Evolutionary conservation across 2,888 invertebrate genomes (phyloP).

Genomic region (Troilus luridus): DNA sequence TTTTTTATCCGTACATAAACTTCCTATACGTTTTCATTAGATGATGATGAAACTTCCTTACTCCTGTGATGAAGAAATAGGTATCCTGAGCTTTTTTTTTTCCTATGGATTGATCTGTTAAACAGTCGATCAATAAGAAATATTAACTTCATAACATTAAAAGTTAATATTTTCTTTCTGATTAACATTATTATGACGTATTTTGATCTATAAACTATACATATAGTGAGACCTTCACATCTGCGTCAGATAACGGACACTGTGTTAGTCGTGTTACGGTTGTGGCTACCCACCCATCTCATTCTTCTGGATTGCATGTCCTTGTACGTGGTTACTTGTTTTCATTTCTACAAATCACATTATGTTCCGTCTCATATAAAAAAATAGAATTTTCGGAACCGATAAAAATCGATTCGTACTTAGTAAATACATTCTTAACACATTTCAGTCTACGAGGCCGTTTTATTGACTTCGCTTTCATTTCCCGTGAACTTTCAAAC

Average conservation of each 20-base stretch:
- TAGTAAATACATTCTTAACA: constrained; percentile 12
- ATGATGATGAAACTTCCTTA: too few species aligned
- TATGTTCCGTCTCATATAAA: constrained; percentile 3
- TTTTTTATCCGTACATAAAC: too few species aligned
- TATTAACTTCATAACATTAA: background rate
- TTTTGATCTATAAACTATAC: background rate
- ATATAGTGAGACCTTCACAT: background rate
- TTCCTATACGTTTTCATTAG: too few species aligned
- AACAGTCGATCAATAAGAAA: background rate
- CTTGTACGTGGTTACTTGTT: background rate
- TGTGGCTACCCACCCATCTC: background rate
- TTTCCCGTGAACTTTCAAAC: background rate
- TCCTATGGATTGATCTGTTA: background rate
- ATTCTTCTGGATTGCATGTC: background rate
- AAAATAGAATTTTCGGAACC: background rate
- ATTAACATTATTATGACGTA: background rate
- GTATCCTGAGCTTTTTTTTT: too few species aligned
- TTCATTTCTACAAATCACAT: constrained; percentile 23
- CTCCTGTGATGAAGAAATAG: too few species aligned
- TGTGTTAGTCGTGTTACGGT: background rate
- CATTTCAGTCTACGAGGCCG: constrained; percentile 3
- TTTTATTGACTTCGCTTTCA: background rate
- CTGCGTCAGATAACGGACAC: constrained; percentile 17
- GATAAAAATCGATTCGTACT: constrained; percentile 26
- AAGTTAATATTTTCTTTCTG: too few species aligned